phyloP scores from a whole-genome alignment of 2,797 vertebrate species.

The Onychomys arenicola region DNA sequence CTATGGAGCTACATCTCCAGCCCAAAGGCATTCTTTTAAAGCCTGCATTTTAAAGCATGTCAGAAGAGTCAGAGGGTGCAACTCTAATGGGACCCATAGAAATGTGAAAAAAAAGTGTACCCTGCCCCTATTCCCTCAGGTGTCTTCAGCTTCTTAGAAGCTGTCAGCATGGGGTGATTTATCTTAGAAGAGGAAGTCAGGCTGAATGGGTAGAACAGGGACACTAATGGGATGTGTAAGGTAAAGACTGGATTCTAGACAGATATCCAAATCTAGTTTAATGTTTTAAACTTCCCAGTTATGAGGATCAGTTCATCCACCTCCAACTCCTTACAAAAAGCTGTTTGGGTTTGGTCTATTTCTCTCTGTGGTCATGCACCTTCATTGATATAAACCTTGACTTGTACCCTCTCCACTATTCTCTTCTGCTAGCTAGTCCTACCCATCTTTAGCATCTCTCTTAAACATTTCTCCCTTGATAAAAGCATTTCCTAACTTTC shows the following conservation, averaged over 20 bases:
- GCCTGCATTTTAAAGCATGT: neutral
- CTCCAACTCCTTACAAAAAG: neutral
- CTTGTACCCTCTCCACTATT: neutral
- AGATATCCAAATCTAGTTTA: neutral
- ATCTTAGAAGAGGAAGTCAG: neutral
- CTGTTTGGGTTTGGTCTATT: conserved; percentile 5
- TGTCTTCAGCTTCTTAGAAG: neutral
- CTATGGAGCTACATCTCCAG: neutral
- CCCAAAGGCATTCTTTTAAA: neutral
- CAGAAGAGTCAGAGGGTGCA: neutral
- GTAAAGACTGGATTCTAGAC: neutral
- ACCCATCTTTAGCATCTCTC: neutral
- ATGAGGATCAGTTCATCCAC: neutral
- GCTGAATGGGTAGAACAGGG: neutral
- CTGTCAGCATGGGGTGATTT: neutral
- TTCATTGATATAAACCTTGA: neutral
- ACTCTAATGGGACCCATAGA: neutral
- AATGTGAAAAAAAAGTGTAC: neutral
- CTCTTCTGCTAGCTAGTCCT: neutral
- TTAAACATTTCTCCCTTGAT: neutral
- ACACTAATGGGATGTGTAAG: neutral
- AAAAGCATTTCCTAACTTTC: neutral
- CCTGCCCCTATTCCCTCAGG: neutral
- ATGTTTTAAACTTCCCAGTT: neutral
- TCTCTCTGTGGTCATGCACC: neutral